phyloP scores from a whole-genome alignment of 1,140 invertebrate species.

The Dendrolimus punctatus region DNA sequence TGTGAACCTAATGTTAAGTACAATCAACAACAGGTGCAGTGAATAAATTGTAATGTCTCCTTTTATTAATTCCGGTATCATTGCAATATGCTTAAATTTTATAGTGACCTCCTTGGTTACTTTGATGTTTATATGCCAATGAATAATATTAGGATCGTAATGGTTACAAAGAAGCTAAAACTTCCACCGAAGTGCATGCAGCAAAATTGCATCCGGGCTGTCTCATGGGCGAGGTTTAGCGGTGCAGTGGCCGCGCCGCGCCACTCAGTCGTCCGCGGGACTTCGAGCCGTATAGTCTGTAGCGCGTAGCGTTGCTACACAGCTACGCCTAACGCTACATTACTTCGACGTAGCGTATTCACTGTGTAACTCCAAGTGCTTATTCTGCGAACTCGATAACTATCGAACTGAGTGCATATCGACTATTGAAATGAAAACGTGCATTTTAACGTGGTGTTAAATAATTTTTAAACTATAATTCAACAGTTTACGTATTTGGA shows the following conservation, averaged over 20 bases:
- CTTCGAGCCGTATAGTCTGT: not conserved
- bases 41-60: too few species aligned
- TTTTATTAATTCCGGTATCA: too few species aligned
- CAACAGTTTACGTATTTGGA: not conserved
- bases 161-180: not conserved
- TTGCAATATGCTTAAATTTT: too few species aligned
- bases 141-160: too few species aligned
- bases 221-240: not conserved
- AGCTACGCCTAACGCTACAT: conserved; percentile 1
- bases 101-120: too few species aligned
- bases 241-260: conserved; percentile 4
- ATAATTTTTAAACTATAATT: not conserved
- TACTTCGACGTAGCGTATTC: not conserved
- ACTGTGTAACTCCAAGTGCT: not conserved
- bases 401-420: not conserved
- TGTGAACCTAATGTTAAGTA: too few species aligned
- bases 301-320: not conserved
- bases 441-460: too few species aligned
- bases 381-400: not conserved
- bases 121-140: too few species aligned
- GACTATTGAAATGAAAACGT: not conserved
- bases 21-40: too few species aligned
- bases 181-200: not conserved
- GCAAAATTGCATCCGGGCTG: conserved; percentile 2
- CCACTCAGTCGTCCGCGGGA: conserved; percentile 4